These are phyloP conservation scores for Parauchenoglanis punctatus DNA, from an alignment of 2,797 vertebrate species.

Conservation along the genomic window DNA sequence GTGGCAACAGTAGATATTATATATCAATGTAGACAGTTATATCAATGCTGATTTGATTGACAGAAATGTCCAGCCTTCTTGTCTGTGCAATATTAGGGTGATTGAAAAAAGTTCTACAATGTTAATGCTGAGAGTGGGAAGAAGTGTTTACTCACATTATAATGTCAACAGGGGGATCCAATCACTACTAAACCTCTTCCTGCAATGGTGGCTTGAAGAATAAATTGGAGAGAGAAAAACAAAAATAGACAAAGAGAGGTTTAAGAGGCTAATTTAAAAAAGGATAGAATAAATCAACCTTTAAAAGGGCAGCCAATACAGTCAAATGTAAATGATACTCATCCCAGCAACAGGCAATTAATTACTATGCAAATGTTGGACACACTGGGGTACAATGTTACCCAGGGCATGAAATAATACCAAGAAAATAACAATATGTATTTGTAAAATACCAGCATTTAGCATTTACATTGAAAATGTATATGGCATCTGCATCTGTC, in stretches of 20 bases:
- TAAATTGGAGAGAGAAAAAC: background rate
- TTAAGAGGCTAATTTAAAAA: conserved; percentile 35
- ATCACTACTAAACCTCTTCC: background rate
- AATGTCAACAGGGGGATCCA: background rate
- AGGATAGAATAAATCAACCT: conserved; percentile 50
- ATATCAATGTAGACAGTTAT: background rate
- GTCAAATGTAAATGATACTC: conserved; percentile 53
- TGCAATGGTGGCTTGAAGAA: background rate
- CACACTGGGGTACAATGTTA: background rate
- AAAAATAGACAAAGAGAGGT: background rate
- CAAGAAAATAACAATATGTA: background rate
- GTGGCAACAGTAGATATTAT: background rate
- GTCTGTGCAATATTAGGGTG: background rate
- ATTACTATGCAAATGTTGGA: conserved; percentile 55
- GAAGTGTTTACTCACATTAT: conserved; percentile 1
- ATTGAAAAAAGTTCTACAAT: background rate
- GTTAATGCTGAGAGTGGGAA: background rate
- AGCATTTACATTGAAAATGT: background rate
- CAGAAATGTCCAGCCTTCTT: background rate
- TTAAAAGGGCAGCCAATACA: conserved; percentile 55
- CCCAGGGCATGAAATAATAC: background rate
- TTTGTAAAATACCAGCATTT: background rate
- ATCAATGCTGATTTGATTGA: background rate
- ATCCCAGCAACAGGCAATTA: conserved; percentile 46
- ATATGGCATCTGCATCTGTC: background rate